phyloP scores from a whole-genome alignment of 2,113 vertebrate species.

The Ursus arctos region DNA sequence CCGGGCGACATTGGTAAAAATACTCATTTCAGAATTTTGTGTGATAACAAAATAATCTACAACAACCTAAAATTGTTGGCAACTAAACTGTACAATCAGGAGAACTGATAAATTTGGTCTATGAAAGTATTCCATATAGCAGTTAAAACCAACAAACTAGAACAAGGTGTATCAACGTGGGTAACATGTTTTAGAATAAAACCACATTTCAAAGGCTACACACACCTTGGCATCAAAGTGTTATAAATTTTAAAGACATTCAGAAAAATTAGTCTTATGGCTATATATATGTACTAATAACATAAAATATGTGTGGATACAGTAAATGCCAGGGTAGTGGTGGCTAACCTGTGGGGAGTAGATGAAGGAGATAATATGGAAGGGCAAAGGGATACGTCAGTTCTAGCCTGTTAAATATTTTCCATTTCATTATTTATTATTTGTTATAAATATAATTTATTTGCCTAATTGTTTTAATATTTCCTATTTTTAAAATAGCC shows the following conservation, averaged over 20 bases:
- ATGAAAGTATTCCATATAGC: not conserved
- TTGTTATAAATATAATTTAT: not conserved
- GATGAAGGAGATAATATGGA: not conserved
- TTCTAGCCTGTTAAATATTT: not conserved
- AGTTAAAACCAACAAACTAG: slow-evolving; percentile 19
- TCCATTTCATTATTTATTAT: not conserved
- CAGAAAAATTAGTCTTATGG: not conserved
- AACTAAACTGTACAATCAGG: not conserved
- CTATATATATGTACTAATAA: not conserved
- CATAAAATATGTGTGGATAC: not conserved
- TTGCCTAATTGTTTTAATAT: not conserved
- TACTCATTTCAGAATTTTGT: not conserved
- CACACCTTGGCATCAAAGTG: not conserved
- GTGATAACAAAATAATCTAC: not conserved
- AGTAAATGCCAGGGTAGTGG: not conserved
- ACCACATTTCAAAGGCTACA: not conserved
- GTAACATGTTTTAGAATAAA: not conserved
- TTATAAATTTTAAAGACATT: slow-evolving; percentile 26
- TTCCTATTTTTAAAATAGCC: not conserved
- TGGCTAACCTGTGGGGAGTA: not conserved
- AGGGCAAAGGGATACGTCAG: not conserved
- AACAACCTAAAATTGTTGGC: not conserved
- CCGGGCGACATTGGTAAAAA: not conserved
- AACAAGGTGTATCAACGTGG: not conserved
- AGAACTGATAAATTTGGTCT: not conserved